These are phyloP conservation scores for Erannis defoliaria DNA, from an alignment of 2,888 invertebrate species.

Conservation along the genomic window DNA sequence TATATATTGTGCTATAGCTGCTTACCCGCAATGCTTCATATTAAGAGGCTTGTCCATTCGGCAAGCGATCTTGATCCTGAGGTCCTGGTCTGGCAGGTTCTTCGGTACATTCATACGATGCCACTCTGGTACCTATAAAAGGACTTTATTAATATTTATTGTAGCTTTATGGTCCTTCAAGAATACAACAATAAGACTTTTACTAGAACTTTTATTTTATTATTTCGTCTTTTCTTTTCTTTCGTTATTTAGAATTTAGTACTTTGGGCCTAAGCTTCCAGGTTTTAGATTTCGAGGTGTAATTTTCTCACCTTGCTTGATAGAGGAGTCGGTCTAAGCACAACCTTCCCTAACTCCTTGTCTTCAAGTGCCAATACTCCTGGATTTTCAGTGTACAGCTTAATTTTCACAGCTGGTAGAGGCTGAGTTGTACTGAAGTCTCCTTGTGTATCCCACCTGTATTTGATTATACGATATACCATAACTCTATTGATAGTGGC, in stretches of 20 bases:
- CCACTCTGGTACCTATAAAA: conserved; percentile 95
- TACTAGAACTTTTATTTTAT: neutral
- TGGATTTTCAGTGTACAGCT: conserved; percentile 98
- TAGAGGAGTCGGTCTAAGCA: conserved; percentile 94
- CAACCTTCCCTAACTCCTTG: conserved; percentile 98
- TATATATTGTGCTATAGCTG: too few relatives aligned
- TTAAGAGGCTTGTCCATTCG: conserved; percentile 99
- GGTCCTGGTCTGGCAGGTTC: conserved; percentile 97
- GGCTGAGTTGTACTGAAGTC: conserved; percentile 99
- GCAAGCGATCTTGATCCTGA: conserved; percentile 98
- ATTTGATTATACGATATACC: neutral
- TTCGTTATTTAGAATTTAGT: neutral
- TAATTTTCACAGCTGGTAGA: conserved; percentile 98
- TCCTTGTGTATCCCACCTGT: conserved; percentile 99
- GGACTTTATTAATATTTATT: neutral
- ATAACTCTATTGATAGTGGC: too few relatives aligned
- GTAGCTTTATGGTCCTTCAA: neutral
- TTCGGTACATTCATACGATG: conserved; percentile 98
- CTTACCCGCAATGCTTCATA: conserved; percentile 99
- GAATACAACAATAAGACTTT: neutral
- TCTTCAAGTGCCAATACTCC: conserved; percentile 99
- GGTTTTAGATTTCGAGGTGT: too few relatives aligned
- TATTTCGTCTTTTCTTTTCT: neutral
- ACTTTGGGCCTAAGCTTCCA: too few relatives aligned
- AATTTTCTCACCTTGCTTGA: conserved; percentile 91